Evolutionary conservation across 2,797 vertebrate genomes (phyloP), one percentile per base, ranked within the genome.

Genomic region (Cossypha polioptera): DNA sequence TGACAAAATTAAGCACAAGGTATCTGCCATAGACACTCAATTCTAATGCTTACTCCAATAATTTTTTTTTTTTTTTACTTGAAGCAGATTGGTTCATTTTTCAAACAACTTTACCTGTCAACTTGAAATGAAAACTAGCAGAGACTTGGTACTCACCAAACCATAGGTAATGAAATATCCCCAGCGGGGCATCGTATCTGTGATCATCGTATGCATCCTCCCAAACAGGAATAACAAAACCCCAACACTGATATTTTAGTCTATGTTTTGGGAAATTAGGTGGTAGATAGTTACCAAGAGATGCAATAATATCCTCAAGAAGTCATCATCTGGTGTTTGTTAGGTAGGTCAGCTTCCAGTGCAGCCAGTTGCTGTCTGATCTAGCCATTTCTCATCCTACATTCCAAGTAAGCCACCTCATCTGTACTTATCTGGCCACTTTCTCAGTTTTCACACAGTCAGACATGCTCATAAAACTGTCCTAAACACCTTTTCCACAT

Each of bases 391-490:
- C 75, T 92, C 47, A 86, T 90, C 85, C 89, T 50, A 63, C 85
- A 86, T 94, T 97, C 94, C 94, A 86, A 90, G 42, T 69, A 88
- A 93, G 51, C 59, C 94, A 94, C 87, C 43, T 95, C 94, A 86
- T 95, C 73, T 2, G 0, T 94, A 92, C 55, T 94, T 83, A 90
- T 80, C 83, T 90, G 83, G 62, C 54, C 94, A 90, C 93, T 84
- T 95, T 92, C 95, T 96, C 89, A 75, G 73, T 78, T 94, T 96
- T 93, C 93, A 74, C 58, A 24, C 62, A 88, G 81, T 90, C 72
- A 90, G 87, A 73, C 10, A 0, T 0, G 0, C 62, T 91, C 87
- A 28, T 95, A 95, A 96, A 97, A 94, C 75, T 81, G 79, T 94
- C 89, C 85, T 91, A 47, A 91, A 90, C 85, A 78, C 91, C 87